Conservation (phyloP, 2,888 invertebrate species). For the Xestia ashworthii region DNA sequence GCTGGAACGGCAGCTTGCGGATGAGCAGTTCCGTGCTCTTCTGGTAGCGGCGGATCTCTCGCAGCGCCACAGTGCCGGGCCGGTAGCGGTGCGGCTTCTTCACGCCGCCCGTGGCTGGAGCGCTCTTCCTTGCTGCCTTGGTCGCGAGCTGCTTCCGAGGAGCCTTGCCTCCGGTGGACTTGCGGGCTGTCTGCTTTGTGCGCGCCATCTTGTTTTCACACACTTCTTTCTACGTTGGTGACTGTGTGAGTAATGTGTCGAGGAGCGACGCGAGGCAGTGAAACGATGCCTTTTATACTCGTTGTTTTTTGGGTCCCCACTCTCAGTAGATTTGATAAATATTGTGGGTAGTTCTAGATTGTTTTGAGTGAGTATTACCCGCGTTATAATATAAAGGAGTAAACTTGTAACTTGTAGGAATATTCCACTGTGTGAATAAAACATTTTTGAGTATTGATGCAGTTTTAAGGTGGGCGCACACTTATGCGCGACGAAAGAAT, state of each 20-base stretch:
- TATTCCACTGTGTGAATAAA: neutral
- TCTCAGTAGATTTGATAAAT: neutral
- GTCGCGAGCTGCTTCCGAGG: conserved; percentile 93
- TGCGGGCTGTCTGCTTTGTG: conserved; percentile 94
- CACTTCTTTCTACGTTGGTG: neutral
- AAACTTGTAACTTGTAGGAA: neutral
- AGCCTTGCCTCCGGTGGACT: conserved; percentile 94
- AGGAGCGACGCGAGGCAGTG: neutral
- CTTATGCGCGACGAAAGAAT: too few relatives aligned
- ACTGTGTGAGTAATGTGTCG: neutral
- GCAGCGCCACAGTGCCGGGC: conserved; percentile 92
- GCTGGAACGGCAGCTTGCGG: conserved; percentile 93
- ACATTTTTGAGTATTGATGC: neutral
- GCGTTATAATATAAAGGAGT: neutral
- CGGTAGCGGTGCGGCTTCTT: conserved; percentile 94
- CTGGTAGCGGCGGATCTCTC: conserved; percentile 94
- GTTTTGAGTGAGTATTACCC: conserved; percentile 12
- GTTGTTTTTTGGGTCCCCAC: neutral
- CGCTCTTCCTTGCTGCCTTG: conserved; percentile 93
- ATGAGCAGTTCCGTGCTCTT: conserved; percentile 94
- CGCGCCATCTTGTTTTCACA: conserved; percentile 90
- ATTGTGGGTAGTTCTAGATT: conserved; percentile 20
- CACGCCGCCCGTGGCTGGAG: conserved; percentile 93
- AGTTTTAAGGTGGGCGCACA: too few relatives aligned
- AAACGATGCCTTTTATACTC: conserved; percentile 34